Evolutionary conservation across 2,113 vertebrate species (phyloP).

Genomic region (Vombatus ursinus): DNA sequence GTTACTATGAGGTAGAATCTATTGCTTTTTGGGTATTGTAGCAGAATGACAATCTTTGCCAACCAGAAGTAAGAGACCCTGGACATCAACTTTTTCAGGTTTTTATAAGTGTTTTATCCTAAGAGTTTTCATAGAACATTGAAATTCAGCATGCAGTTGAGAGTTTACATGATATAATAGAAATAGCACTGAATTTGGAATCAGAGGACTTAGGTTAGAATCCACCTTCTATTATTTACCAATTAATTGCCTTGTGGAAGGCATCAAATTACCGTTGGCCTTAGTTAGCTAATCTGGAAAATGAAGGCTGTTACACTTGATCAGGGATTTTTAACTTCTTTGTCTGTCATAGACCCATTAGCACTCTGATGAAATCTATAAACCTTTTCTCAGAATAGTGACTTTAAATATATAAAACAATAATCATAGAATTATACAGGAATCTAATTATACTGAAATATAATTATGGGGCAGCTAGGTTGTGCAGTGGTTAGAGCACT

Average conservation of each 20-base stretch:
- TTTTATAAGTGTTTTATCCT: constrained; percentile 21
- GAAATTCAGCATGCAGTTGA: constrained; percentile 17
- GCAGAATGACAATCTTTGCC: background rate
- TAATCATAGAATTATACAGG: background rate
- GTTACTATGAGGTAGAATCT: background rate
- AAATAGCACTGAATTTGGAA: background rate
- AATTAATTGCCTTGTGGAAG: background rate
- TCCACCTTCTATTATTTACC: background rate
- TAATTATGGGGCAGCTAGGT: background rate
- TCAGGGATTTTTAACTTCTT: background rate
- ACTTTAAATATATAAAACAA: background rate
- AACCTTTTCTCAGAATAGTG: background rate
- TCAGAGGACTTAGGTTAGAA: background rate
- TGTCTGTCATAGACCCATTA: background rate
- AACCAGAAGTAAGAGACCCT: background rate
- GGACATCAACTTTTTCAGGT: background rate
- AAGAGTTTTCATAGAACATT: constrained; percentile 11
- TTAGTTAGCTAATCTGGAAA: background rate
- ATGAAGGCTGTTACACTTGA: background rate
- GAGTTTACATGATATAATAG: background rate
- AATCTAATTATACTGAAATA: background rate
- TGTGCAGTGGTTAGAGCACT: background rate
- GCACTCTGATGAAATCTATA: background rate
- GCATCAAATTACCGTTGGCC: background rate
- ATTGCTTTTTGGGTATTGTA: background rate